Base-by-base conservation (phyloP, 2,113 vertebrate species). In the Pteropus alecto region DNA sequence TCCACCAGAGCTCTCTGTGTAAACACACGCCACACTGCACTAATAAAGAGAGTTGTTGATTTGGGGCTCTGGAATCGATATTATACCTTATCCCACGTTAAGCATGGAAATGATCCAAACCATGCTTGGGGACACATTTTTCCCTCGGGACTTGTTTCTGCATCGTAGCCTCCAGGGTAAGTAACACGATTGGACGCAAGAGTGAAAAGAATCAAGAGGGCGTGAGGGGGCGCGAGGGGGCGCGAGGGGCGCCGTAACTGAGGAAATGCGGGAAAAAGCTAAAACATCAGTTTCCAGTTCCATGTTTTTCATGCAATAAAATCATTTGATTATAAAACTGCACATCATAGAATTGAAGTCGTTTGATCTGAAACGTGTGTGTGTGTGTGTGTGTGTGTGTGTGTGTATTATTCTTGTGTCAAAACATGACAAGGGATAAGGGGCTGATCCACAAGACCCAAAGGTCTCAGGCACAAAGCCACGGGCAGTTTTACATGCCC, bases 381-480 rank as follows among this genome's bases (percentile, higher is more conserved):
- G 41, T 43, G 43, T 43, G 43, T 1, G 7, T 43, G 43, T 43
- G 43, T 43, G 43, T 43, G 43, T 6, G 2, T 30, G 30, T 60
- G 16, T 46, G 5, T 14, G 38, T 78, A 71, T 41, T 56, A 60
- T 67, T 60, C 24, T 14, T 10, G 5, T 28, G 14, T 65, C 38
- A 65, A 12, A 87, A 61, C 2, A 15, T 30, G 33, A 58, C 7
- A 30, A 63, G 43, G 7, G 73, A 48, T 16, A 30, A 87, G n/a
- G 8, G 11, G 11, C 4, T 12, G 19, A 2, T 21, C 11, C 26
- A 22, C 41, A 86, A 87, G 92, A 94, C 19, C 19, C 21, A 77
- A 88, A 94, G 81, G n/a, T 96, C 76, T 97, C 46, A 41, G 73
- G 90, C 58, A 92, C 71, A 96, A 89, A 68, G 94, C 90, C 68